A percentile compares a stretch with the other conserved stretches of the same genome.
phyloP scores from a whole-genome alignment of 2,888 invertebrate species.

The Drosophila tripunctata region DNA sequence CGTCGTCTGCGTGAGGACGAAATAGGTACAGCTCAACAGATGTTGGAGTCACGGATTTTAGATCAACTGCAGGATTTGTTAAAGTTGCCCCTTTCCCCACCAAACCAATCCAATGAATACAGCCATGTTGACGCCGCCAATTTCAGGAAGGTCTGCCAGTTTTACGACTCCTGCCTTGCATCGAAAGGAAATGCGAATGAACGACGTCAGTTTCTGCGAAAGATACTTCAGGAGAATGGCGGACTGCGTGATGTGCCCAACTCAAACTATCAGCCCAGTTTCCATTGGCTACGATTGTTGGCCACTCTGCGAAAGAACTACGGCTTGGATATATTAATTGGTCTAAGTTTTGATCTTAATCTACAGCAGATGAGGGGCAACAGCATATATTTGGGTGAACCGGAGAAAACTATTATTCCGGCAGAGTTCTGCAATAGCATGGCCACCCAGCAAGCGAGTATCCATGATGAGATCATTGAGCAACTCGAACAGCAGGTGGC shows the following conservation, averaged over 20 bases:
- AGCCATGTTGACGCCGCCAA: constrained; percentile 31
- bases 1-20: constrained; percentile 49
- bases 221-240: constrained; percentile 66
- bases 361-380: constrained; percentile 61
- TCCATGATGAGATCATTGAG: constrained; percentile 55
- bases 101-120: constrained; percentile 41
- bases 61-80: constrained; percentile 65
- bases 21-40: constrained; percentile 57
- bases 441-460: constrained; percentile 43
- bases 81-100: constrained; percentile 40
- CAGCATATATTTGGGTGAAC: constrained; percentile 77
- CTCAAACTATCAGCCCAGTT: constrained; percentile 70
- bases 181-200: constrained; percentile 49
- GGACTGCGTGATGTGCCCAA: constrained; percentile 71
- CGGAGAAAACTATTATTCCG: constrained; percentile 71
- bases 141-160: constrained; percentile 64
- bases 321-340: constrained; percentile 80
- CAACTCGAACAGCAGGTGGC: constrained; percentile 69
- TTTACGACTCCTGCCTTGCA: constrained; percentile 71
- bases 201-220: constrained; percentile 61
- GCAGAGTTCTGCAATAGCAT: constrained; percentile 66
- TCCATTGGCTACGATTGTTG: constrained; percentile 76
- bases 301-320: constrained; percentile 68
- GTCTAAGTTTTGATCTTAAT: constrained; percentile 75
- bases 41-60: constrained; percentile 57